Conservation (phyloP, 1,140 invertebrate species). For the Trichonephila clavata region DNA sequence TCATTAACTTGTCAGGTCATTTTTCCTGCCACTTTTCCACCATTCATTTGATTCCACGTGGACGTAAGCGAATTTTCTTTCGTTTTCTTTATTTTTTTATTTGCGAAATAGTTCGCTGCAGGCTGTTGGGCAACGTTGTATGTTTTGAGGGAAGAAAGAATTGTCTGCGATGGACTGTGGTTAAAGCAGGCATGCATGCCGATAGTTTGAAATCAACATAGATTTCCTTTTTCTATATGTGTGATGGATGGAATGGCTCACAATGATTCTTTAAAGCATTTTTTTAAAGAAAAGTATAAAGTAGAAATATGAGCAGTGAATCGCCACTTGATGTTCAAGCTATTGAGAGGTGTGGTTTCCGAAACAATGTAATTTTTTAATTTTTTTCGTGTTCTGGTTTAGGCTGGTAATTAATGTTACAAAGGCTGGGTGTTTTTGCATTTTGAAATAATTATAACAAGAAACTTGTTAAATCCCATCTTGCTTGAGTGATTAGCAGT, state of each 20-base stretch:
- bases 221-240: neutral
- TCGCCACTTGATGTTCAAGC: too few relatives aligned
- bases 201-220: neutral
- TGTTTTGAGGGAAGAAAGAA: neutral
- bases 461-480: too few relatives aligned
- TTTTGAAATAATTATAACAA: too few relatives aligned
- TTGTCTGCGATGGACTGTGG: neutral
- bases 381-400: too few relatives aligned
- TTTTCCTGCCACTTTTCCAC: constrained; percentile 3
- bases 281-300: too few relatives aligned
- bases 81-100: neutral
- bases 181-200: neutral
- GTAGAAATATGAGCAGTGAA: too few relatives aligned
- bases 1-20: constrained; percentile 33
- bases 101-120: too few relatives aligned
- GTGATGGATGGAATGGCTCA: neutral
- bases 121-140: neutral
- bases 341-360: too few relatives aligned
- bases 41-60: constrained; percentile 20
- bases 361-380: too few relatives aligned
- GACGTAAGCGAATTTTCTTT: neutral
- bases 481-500: too few relatives aligned
- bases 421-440: too few relatives aligned
- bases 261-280: neutral
- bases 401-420: too few relatives aligned